Base-by-base conservation (phyloP, 2,888 invertebrate genomes). In the Dryomyza anilis region DNA sequence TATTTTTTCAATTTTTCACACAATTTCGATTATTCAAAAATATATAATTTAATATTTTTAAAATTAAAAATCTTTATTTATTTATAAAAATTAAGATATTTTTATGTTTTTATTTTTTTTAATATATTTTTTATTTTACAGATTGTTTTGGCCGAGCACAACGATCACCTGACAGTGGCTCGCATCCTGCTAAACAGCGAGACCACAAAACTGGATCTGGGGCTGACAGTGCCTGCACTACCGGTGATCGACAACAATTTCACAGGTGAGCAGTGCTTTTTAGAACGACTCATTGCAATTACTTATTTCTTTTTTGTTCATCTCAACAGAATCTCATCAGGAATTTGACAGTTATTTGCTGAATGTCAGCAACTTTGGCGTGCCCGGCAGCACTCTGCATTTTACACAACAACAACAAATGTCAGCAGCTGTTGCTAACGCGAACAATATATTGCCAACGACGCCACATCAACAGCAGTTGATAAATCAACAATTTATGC, bases 151-250 rank as follows among this genome's bases (percentile, higher is more conserved):
- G 92, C 94, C 0, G 92, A 93, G 71, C 96, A 96, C 83, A 90
- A 91, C 75, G 95, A 96, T 84, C 95, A 96, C 84, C 85, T 96
- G 69, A 91, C 92, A 0, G 92, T 96, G 12, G 94, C 95, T 0
- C 88, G 93, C 57, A 89, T 94, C 63, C 84, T 96, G 69, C 86
- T 96, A 52, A 93, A 93, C 70, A 91, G 91, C 73, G 91, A 92
- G 78, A 92, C 94, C 0, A 88, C 88, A 57, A 90, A 90, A 75
- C 85, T 94, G 64, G 90, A 90, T 33, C 86, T 94, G 58, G 92
- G 92, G 0, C 81, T 93, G 19, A 86, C 90, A 0, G 90, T 89
- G 12, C 91, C 92, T 2, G 84, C 88, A 1, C 83, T 91, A 67
- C 88, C 91, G 3, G 87, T 93, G 2, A 82, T 90, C 39, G 87